Percentiles rank a stretch among this genome's conserved stretches.
Evolutionary conservation across 1,140 invertebrate genomes (phyloP).

Genomic region (Anastrepha ludens): DNA sequence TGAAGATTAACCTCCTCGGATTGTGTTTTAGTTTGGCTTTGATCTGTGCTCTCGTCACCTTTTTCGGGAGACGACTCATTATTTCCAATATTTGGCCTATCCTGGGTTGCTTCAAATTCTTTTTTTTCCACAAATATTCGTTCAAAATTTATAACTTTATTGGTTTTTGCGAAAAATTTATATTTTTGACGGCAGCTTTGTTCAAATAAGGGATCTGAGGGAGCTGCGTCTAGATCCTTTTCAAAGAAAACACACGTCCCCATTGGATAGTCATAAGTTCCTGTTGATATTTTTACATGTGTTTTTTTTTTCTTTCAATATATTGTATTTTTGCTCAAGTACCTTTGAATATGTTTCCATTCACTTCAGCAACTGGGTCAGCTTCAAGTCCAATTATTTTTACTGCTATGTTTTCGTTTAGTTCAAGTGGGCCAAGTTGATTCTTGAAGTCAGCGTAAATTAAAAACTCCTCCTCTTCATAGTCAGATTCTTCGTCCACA

Average conservation of each 20-base stretch:
- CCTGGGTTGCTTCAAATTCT: constrained; percentile 42
- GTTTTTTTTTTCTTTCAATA: constrained; percentile 1
- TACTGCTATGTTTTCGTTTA: constrained; percentile 64
- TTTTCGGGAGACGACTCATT: background rate
- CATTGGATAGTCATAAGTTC: constrained; percentile 75
- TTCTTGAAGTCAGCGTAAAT: constrained; percentile 72
- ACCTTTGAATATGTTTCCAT: constrained; percentile 75
- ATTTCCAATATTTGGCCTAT: background rate
- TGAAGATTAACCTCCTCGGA: constrained; percentile 43
- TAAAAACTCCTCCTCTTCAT: constrained; percentile 68
- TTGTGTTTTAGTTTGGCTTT: background rate
- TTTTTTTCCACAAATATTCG: constrained; percentile 74
- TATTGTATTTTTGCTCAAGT: background rate
- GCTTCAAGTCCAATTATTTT: constrained; percentile 77
- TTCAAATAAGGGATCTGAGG: constrained; percentile 76
- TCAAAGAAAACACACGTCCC: constrained; percentile 77
- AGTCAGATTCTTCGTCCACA: constrained; percentile 70
- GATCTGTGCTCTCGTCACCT: background rate
- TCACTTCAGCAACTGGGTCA: constrained; percentile 76
- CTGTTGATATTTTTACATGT: constrained; percentile 59
- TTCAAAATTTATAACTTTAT: constrained; percentile 76
- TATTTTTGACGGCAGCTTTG: constrained; percentile 69
- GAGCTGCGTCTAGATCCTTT: constrained; percentile 69
- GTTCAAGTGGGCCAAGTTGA: constrained; percentile 64
- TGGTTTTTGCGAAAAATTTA: constrained; percentile 75